A percentile compares a stretch with the other conserved stretches of the same genome.
Conservation (phyloP, 1,140 invertebrate species). For the Eueides isabella region DNA sequence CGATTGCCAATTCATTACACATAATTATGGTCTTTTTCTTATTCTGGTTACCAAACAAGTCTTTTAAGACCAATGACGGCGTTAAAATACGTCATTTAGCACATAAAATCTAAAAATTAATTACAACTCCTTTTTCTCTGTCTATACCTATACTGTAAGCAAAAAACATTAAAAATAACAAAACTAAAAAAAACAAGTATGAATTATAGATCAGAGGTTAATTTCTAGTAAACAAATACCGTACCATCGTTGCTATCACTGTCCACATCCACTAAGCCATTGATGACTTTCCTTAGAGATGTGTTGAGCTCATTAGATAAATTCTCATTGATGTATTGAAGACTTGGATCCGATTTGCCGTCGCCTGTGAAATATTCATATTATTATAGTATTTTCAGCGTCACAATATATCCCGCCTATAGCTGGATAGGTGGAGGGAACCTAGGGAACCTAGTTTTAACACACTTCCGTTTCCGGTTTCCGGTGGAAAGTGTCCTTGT, state of each 20-base stretch:
- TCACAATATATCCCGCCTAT: too few species aligned
- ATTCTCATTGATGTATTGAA: conserved; percentile 51
- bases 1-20: too few species aligned
- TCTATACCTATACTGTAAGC: too few species aligned
- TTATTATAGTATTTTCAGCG: background rate
- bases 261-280: conserved; percentile 37
- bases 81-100: background rate
- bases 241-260: background rate
- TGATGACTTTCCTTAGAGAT: conserved; percentile 54
- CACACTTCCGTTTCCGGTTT: too few species aligned
- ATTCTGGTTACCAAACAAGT: too few species aligned
- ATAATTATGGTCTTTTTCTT: too few species aligned
- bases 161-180: background rate
- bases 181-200: background rate
- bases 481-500: too few species aligned
- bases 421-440: too few species aligned
- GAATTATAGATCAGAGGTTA: background rate
- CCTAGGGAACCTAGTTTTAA: too few species aligned
- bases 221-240: background rate
- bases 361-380: background rate
- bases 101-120: background rate
- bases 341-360: conserved; percentile 27
- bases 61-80: too few species aligned
- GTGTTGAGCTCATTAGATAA: conserved; percentile 47
- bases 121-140: too few species aligned